Percentiles rank a stretch among this genome's conserved stretches.
Conservation (phyloP, 1,140 invertebrate species). For the Elymnias hypermnestra region DNA sequence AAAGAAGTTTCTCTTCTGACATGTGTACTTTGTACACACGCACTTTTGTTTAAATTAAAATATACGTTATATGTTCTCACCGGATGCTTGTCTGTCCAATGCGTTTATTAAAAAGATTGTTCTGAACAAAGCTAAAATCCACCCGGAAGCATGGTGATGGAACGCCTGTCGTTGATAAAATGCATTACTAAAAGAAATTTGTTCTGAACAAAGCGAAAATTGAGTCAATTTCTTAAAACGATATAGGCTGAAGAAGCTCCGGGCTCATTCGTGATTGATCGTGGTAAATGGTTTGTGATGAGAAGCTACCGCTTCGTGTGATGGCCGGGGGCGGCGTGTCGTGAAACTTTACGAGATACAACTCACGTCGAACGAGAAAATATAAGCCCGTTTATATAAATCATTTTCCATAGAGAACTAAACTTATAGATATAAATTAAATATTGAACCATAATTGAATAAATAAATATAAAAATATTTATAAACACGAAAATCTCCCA, state of each 20-base stretch:
- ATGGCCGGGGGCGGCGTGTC: slow-evolving; percentile 30
- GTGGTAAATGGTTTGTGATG: slow-evolving; percentile 45
- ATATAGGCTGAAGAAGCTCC: slow-evolving; percentile 18
- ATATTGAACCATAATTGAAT: too few species aligned
- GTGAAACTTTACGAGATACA: slow-evolving; percentile 38
- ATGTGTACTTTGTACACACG: too few species aligned
- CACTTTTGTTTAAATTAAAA: too few species aligned
- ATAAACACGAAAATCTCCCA: too few species aligned
- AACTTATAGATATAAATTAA: background rate
- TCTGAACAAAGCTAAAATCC: background rate
- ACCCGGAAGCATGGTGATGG: background rate
- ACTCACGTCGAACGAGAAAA: slow-evolving; percentile 18
- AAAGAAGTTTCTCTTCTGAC: too few species aligned
- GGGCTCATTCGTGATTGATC: slow-evolving; percentile 37
- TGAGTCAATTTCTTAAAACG: slow-evolving; percentile 13
- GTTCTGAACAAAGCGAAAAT: slow-evolving; percentile 4
- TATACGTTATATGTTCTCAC: too few species aligned
- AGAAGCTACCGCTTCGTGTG: slow-evolving; percentile 19
- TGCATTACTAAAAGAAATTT: background rate
- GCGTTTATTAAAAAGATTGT: too few species aligned
- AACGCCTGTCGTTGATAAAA: background rate
- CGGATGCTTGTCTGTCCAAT: too few species aligned
- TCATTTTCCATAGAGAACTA: background rate
- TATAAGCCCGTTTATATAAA: slow-evolving; percentile 12
- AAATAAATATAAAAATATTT: too few species aligned